These are phyloP conservation scores for Tetanocera ferruginea DNA, from an alignment of 2,888 invertebrate species.

Conservation along the genomic window DNA sequence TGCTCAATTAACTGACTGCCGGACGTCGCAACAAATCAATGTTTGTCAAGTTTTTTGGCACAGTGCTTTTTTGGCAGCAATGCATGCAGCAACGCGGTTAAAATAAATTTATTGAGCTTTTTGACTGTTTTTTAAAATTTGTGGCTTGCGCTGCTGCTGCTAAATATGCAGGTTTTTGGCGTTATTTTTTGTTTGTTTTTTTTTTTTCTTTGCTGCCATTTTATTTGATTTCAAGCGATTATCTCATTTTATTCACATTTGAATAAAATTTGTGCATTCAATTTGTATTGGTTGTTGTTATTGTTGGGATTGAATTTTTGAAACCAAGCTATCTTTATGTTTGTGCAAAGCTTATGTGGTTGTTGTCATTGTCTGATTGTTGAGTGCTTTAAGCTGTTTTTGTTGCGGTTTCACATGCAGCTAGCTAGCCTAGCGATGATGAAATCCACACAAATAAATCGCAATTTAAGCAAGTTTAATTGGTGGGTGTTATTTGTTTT, in stretches of 20 bases:
- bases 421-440: not conserved
- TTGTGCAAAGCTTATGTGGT: too few relatives aligned
- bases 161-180: not conserved
- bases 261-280: conserved; percentile 1
- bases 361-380: not conserved
- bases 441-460: not conserved
- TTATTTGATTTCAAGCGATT: conserved; percentile 7
- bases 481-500: not conserved
- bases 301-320: conserved; percentile 18
- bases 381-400: not conserved
- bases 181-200: not conserved
- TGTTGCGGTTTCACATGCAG: not conserved
- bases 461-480: not conserved
- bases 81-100: not conserved
- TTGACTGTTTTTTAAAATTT: too few relatives aligned
- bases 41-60: not conserved
- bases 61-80: not conserved
- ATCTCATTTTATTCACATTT: not conserved
- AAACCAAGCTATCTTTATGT: too few relatives aligned
- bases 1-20: too few relatives aligned
- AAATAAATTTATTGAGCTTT: not conserved
- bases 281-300: not conserved
- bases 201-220: not conserved
- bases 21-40: not conserved
- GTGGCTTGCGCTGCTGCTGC: not conserved